A percentile compares a stretch with the other conserved stretches of the same genome.
Conservation (phyloP, 2,888 invertebrate species). For the Erebia epiphron region DNA sequence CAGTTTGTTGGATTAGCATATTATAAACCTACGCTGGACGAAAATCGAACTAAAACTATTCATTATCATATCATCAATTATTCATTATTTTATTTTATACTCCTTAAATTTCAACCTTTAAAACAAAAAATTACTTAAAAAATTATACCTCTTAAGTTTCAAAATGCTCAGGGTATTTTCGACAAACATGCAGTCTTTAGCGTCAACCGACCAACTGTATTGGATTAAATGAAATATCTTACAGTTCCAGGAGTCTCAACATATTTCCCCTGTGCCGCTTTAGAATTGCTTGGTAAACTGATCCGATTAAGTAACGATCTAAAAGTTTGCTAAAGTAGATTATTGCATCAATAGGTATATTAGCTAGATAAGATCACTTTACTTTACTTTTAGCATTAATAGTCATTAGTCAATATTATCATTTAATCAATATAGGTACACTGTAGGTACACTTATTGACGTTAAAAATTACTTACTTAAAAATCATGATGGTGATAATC, state of each 20-base stretch:
- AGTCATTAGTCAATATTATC: too few species aligned
- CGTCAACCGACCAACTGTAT: conserved; percentile 13
- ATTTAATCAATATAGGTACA: too few species aligned
- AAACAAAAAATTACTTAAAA: too few species aligned
- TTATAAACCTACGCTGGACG: too few species aligned
- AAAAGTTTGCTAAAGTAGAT: conserved; percentile 24
- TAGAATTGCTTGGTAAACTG: conserved; percentile 65
- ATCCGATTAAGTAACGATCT: conserved; percentile 65
- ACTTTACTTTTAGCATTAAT: neutral
- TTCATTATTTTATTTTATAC: too few species aligned
- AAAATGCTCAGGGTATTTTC: conserved; percentile 9
- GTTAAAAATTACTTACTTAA: too few species aligned
- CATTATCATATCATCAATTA: too few species aligned
- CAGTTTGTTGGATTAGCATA: too few species aligned
- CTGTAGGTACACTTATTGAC: too few species aligned
- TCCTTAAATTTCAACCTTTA: too few species aligned
- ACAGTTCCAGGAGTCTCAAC: conserved; percentile 57
- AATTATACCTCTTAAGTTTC: neutral
- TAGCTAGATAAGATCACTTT: conserved; percentile 17
- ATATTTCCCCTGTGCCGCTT: conserved; percentile 71
- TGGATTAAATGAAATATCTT: conserved; percentile 29
- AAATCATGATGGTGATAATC: too few species aligned
- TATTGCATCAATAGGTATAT: conserved; percentile 21
- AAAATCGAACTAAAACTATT: too few species aligned
- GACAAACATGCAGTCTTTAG: conserved; percentile 17